Evolutionary conservation across 2,113 vertebrate species (phyloP).

Genomic region (Otus sunia): DNA sequence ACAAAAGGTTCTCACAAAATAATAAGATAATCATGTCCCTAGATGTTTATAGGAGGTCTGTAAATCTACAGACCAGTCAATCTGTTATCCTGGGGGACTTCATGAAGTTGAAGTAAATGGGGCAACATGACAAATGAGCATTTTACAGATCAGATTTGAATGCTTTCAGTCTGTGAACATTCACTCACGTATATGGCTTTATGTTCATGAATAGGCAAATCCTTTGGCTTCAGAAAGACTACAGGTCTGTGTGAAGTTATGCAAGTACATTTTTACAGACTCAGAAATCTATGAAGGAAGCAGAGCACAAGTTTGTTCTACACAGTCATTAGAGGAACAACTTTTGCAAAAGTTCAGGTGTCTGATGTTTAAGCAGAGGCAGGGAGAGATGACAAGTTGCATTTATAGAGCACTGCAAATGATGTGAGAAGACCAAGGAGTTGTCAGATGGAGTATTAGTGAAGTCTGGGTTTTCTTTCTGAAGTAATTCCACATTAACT

Average conservation of each 20-base stretch:
- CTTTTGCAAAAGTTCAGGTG: not conserved
- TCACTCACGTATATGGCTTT: not conserved
- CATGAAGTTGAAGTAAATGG: not conserved
- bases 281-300: not conserved
- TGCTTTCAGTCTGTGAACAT: not conserved
- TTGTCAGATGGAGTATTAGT: not conserved
- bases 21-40: not conserved
- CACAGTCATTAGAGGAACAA: not conserved
- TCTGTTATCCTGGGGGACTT: not conserved
- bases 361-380: not conserved
- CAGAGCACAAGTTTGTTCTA: not conserved
- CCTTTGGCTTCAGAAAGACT: not conserved
- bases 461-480: not conserved
- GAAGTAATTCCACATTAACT: not conserved
- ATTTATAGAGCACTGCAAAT: not conserved
- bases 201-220: not conserved
- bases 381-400: not conserved
- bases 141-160: not conserved
- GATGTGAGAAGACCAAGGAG: not conserved
- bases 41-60: not conserved
- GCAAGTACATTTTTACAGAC: not conserved
- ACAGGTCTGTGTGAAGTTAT: fast-evolving
- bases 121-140: not conserved
- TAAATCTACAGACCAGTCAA: not conserved
- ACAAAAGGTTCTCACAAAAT: not conserved